Base-by-base conservation (phyloP, 2,888 invertebrate genomes). In the Drosophila ustulata region DNA sequence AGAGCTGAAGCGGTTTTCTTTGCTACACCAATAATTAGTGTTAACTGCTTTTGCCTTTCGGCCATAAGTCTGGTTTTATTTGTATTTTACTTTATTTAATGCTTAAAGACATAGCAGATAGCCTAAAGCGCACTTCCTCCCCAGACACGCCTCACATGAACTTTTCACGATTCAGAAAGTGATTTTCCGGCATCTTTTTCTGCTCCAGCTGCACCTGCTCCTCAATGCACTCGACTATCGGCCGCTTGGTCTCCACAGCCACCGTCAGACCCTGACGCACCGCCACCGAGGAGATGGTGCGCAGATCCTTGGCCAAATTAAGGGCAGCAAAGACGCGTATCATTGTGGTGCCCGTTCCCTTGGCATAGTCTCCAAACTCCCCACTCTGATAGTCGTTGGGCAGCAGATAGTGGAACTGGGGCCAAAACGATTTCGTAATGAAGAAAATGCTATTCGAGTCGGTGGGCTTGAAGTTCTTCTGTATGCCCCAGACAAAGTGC, bases 331-430 rank as follows among this genome's bases (percentile, higher is more conserved):
- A 96, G 0, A 96, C 93, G 46, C 95, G 93, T 55, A 97, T 95
- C 82, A 96, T 94, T 0, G 94, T 93, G 0, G 96, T 94, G 0
- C 94, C 94, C 66, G 94, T 95, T 4, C 96, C 96, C 0, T 88
- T 66, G 5, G 94, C 95, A 83, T 97, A 97, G 47, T 94, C 94
- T 3, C 97, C 97, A 76, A 94, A 97, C 92, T 97, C 97, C 7
- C 96, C 95, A n/a, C 94, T 95, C 88, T 96, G 96, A 92, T 96
- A 97, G 88, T 97, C 97, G 92, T 95, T 95, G 0, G 96, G 96
- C 25, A 96, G 91, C 25, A 96, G 88, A 82, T 97, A 97, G 88
- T 97, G 97, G 89, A 96, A 97, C 70, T 95, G 95, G 0, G 95
- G 94, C 97, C 97, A 97, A 89, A 95, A 95, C 3, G 95, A 95